These are phyloP conservation scores for Drosophila sturtevanti DNA, from an alignment of 1,140 invertebrate genomes.

Conservation along the genomic window DNA sequence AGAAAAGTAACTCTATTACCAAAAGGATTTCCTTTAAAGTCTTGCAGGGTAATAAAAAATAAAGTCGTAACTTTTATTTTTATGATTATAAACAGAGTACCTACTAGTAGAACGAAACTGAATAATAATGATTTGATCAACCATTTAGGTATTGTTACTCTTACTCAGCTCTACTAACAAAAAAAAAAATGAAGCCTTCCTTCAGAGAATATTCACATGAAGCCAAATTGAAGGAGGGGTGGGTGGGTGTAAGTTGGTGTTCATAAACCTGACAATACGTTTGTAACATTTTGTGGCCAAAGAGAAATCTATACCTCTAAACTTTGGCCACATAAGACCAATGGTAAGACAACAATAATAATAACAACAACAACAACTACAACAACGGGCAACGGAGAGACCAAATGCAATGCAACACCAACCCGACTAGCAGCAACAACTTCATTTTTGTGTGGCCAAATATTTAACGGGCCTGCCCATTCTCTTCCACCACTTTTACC, in stretches of 20 bases:
- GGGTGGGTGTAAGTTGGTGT: neutral
- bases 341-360: neutral
- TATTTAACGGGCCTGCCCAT: slow-evolving; percentile 50
- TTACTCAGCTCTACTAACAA: neutral
- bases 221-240: neutral
- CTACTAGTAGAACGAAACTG: neutral
- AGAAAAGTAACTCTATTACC: too few relatives aligned
- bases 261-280: neutral
- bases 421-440: slow-evolving; percentile 46
- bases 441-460: slow-evolving; percentile 65
- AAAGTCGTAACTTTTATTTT: neutral
- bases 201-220: neutral
- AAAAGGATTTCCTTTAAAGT: neutral
- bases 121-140: neutral
- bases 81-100: neutral
- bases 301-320: neutral
- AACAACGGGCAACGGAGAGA: too few relatives aligned
- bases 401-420: neutral
- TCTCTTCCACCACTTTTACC: slow-evolving; percentile 25
- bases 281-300: neutral
- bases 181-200: neutral
- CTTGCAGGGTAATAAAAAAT: neutral
- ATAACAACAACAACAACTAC: too few relatives aligned
- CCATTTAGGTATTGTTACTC: neutral
- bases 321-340: slow-evolving; percentile 10